Evolutionary conservation across 2,113 vertebrate species (phyloP).

Genomic region (Vulpes vulpes): DNA sequence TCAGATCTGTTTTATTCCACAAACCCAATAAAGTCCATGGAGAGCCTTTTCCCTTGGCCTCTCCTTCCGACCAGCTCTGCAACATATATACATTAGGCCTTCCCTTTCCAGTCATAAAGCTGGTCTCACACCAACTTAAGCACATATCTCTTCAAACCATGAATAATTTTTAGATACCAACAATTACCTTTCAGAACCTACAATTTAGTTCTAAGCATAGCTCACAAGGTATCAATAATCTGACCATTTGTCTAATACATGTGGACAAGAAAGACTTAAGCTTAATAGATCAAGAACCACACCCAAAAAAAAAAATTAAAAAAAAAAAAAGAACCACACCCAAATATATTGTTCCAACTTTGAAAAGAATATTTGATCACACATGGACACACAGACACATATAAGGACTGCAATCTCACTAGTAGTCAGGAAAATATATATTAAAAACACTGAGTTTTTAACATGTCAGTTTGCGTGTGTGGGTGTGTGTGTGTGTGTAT

Average conservation of each 20-base stretch:
- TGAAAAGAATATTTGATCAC: neutral
- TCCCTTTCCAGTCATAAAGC: neutral
- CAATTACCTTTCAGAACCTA: conserved; percentile 25
- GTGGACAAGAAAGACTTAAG: conserved; percentile 17
- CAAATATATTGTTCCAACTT: neutral
- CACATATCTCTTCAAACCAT: neutral
- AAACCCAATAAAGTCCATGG: neutral
- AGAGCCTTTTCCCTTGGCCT: neutral
- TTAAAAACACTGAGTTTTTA: conserved; percentile 11
- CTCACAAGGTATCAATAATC: neutral
- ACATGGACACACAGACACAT: neutral
- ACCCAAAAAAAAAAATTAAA: too few relatives aligned
- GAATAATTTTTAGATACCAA: conserved; percentile 9
- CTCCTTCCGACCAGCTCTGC: neutral
- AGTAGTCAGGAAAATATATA: neutral
- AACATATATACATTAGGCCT: neutral
- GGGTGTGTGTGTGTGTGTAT: too few relatives aligned
- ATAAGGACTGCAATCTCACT: neutral
- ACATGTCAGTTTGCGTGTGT: neutral
- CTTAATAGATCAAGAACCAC: conserved; percentile 9
- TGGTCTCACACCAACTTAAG: neutral
- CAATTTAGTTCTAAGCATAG: neutral
- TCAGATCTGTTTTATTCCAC: neutral
- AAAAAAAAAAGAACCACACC: conserved; percentile 17
- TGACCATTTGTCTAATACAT: neutral